A percentile compares a stretch with the other conserved stretches of the same genome.
Evolutionary conservation across 2,113 vertebrate genomes (phyloP).

Genomic region (Rhegmatorhina hoffmannsi): DNA sequence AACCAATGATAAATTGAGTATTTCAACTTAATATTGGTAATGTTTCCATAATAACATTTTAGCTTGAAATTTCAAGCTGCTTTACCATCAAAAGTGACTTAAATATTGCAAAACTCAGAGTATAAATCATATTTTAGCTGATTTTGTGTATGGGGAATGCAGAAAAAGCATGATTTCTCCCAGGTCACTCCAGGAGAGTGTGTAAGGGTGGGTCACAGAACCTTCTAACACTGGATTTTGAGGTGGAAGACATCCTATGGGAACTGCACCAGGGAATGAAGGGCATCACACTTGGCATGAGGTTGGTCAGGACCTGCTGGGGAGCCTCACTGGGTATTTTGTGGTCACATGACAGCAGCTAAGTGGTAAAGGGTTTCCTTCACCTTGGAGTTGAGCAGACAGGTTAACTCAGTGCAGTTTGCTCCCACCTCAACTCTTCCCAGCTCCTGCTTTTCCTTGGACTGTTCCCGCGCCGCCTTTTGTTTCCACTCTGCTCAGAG

Average conservation of each 20-base stretch:
- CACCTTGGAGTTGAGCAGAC: not conserved
- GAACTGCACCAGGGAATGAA: not conserved
- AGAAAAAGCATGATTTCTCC: not conserved
- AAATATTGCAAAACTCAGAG: not conserved
- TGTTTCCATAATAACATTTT: not conserved
- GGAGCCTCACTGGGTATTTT: not conserved
- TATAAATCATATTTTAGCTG: not conserved
- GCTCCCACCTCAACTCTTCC: not conserved
- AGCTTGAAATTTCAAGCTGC: not conserved
- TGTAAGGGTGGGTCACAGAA: not conserved
- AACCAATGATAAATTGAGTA: not conserved
- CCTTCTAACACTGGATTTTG: not conserved
- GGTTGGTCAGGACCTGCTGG: not conserved
- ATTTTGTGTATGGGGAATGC: not conserved
- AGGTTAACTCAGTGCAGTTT: not conserved
- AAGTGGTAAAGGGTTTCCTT: not conserved
- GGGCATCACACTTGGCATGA: not conserved
- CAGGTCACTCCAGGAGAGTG: not conserved
- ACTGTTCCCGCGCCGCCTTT: not conserved
- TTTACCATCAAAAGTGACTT: not conserved
- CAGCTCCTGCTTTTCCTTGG: not conserved
- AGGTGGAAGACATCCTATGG: not conserved
- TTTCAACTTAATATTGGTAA: not conserved
- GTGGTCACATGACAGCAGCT: not conserved
- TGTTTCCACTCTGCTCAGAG: conserved; percentile 11